These are phyloP conservation scores for Drosophila eugracilis DNA, from an alignment of 1,140 invertebrate species.

Conservation along the genomic window DNA sequence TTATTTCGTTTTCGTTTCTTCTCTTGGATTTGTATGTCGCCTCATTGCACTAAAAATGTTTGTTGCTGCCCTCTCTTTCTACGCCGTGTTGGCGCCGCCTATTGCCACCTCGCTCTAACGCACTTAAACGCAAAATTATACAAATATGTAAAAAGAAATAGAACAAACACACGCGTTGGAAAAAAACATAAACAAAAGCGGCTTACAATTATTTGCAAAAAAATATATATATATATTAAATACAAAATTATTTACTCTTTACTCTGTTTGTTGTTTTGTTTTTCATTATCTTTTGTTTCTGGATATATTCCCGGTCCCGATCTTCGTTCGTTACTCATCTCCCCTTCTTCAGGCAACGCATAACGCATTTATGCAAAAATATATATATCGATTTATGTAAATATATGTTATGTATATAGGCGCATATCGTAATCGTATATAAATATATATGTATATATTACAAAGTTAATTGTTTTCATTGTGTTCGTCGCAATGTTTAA, in stretches of 20 bases:
- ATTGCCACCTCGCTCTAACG: constrained; percentile 46
- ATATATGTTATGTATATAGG: constrained; percentile 51
- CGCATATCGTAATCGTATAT: constrained; percentile 41
- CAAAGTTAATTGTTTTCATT: constrained; percentile 46
- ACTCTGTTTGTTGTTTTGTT: no score
- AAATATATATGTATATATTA: constrained; percentile 56
- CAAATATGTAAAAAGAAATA: constrained; percentile 49
- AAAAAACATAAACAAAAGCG: constrained; percentile 59
- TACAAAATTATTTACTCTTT: constrained; percentile 29
- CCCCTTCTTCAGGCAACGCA: constrained; percentile 13
- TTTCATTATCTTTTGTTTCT: constrained; percentile 16
- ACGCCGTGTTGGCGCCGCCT: constrained; percentile 20
- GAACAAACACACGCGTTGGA: constrained; percentile 31
- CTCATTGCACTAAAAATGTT: constrained; percentile 67
- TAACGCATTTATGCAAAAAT: constrained; percentile 38
- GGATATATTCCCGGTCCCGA: constrained; percentile 12
- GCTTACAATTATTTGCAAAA: constrained; percentile 56
- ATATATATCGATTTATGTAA: constrained; percentile 43
- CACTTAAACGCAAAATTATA: constrained; percentile 46
- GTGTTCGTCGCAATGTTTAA: constrained; percentile 25
- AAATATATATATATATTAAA: constrained; percentile 33
- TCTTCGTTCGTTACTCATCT: neutral
- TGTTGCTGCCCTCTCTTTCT: constrained; percentile 45
- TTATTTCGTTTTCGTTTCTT: constrained; percentile 11
- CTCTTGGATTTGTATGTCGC: constrained; percentile 43